Evolutionary conservation across 2,888 invertebrate genomes (phyloP), one percentile per base, ranked within the genome.

Genomic region (Lepas anatifera): DNA sequence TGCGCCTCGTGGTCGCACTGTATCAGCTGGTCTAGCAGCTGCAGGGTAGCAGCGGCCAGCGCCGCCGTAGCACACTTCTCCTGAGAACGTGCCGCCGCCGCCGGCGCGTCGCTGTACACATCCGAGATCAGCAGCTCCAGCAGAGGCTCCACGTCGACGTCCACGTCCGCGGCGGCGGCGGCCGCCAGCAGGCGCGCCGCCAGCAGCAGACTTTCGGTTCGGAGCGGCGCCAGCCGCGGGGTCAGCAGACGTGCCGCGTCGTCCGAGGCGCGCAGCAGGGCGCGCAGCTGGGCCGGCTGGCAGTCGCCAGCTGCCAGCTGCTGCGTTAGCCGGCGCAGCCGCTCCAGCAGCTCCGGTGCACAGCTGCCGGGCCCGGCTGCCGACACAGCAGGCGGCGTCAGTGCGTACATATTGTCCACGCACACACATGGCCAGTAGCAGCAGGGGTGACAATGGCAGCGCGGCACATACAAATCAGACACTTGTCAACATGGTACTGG

Each of bases 21-120:
- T 95, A 96, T 80, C 87, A 98, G 87, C 98, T 98, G 80, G 87
- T 96, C 67, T 89, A 93, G n/a, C 95, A 96, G 79, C 93, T 87
- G 10, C 87, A 87, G 77, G 85, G 86, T 76, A 85, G 86, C 74
- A 80, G 82, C 69, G 77, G 82, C 69, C 50, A 25, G 35, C 35
- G 29, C 29, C 73, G 70, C 69, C 70, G 71, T 68, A 22, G 52
- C 39, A 72, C 68, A n/a, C 50, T 70, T 29, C 67, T 74, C 43
- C n/a, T n/a, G n/a, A n/a, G n/a, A n/a, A n/a, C n/a, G n/a, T n/a
- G n/a, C n/a, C 72, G 71, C 48, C 52, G 72, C 63, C 73, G 71
- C n/a, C 72, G 72, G 50, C 72, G 71, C 29, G 72, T 72, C 66
- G 69, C 71, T 41, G 43, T 48, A 52, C 67, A 46, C 37, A 25